Conservation (phyloP, 2,888 invertebrate species). For the Lasioglossum figueresi region DNA sequence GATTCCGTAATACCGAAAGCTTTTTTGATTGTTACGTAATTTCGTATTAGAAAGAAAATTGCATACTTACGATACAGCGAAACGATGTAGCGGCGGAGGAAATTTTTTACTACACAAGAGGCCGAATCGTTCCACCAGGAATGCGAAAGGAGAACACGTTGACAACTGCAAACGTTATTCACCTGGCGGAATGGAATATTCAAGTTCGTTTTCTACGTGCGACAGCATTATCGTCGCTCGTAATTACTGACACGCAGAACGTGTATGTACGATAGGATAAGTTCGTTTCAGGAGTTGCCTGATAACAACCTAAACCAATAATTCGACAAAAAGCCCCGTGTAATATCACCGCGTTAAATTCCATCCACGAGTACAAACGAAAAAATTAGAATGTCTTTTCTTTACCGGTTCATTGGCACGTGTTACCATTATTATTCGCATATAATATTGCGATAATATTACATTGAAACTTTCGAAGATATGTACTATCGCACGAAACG, state of each 20-base stretch:
- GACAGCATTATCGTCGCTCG: constrained; percentile 73
- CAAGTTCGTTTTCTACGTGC: constrained; percentile 74
- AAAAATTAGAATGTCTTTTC: constrained; percentile 30
- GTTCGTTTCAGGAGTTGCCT: constrained; percentile 74
- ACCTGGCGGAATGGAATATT: constrained; percentile 80
- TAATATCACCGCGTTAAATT: constrained; percentile 46
- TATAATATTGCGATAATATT: constrained; percentile 15
- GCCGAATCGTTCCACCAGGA: constrained; percentile 22
- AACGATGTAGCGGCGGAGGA: neutral
- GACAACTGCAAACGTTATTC: constrained; percentile 67
- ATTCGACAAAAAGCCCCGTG: constrained; percentile 57
- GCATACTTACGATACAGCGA: constrained; percentile 34
- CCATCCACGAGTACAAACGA: constrained; percentile 1
- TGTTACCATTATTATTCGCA: constrained; percentile 7
- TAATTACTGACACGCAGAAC: constrained; percentile 78
- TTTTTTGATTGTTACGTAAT: constrained; percentile 31
- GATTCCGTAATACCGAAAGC: constrained; percentile 10
- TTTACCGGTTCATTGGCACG: constrained; percentile 26
- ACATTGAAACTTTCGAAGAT: neutral
- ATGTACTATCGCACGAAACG: neutral
- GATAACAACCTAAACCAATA: constrained; percentile 74
- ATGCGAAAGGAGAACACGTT: constrained; percentile 30
- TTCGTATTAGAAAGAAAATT: constrained; percentile 7
- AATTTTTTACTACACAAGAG: constrained; percentile 9
- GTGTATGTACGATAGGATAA: constrained; percentile 75